Conservation (phyloP, 2,888 invertebrate genomes). For the Temnothorax ravouxi region DNA sequence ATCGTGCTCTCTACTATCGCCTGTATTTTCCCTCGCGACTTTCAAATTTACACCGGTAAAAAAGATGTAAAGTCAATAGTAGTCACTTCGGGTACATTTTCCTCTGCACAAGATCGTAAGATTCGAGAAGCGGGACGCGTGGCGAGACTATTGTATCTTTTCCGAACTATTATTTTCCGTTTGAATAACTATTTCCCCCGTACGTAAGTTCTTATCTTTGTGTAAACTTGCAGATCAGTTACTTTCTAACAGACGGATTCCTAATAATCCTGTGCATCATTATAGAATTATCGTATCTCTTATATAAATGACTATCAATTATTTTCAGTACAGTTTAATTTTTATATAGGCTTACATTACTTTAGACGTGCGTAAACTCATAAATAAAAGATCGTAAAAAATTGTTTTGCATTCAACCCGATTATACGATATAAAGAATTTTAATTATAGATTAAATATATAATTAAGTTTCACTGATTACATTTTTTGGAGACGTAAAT, state of each 20-base stretch:
- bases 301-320: not conserved
- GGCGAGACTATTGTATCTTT: constrained; percentile 25
- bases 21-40: constrained; percentile 37
- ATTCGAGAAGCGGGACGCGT: not conserved
- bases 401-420: not conserved
- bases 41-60: constrained; percentile 42
- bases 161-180: not conserved
- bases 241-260: not conserved
- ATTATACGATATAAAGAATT: not conserved
- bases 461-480: not conserved
- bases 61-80: constrained; percentile 33
- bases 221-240: constrained; percentile 7
- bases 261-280: not conserved
- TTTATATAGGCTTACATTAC: not conserved
- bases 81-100: constrained; percentile 27
- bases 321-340: not conserved
- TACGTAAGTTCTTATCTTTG: not conserved
- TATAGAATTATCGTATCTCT: not conserved
- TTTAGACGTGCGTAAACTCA: not conserved
- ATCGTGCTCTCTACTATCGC: constrained; percentile 10
- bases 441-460: not conserved
- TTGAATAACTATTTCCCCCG: not conserved
- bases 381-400: not conserved
- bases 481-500: not conserved
- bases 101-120: constrained; percentile 16